Percentiles rank a stretch among this genome's conserved stretches.
These are phyloP conservation scores for Agraylea sexmaculata DNA, from an alignment of 1,140 invertebrate genomes.

Conservation along the genomic window DNA sequence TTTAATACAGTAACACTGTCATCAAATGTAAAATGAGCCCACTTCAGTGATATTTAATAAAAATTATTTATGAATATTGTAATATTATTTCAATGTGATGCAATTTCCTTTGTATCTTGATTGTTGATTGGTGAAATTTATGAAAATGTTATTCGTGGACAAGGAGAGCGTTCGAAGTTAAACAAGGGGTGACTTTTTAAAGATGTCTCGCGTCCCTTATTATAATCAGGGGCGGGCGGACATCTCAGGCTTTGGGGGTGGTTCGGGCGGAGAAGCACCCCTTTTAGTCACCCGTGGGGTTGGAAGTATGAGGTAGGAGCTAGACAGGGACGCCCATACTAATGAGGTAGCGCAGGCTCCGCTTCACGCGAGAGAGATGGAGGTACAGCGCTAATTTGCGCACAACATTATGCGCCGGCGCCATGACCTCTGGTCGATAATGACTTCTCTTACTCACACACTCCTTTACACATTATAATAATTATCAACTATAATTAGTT, in stretches of 20 bases:
- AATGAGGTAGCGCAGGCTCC: constrained; percentile 8
- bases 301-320: neutral
- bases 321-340: constrained; percentile 16
- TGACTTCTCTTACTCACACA: constrained; percentile 21
- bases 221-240: constrained; percentile 15
- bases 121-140: too few species aligned
- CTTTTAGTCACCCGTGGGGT: neutral
- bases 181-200: constrained; percentile 6
- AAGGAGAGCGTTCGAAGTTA: constrained; percentile 1
- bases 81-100: too few species aligned
- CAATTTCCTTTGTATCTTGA: too few species aligned
- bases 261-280: neutral
- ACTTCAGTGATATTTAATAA: too few species aligned
- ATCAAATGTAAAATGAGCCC: too few species aligned
- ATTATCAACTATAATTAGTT: too few species aligned
- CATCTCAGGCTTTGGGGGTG: too few species aligned
- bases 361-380: constrained; percentile 7
- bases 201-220: constrained; percentile 14
- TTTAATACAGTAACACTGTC: too few species aligned
- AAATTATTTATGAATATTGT: too few species aligned
- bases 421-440: constrained; percentile 22
- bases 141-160: neutral
- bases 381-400: constrained; percentile 19
- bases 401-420: constrained; percentile 19
- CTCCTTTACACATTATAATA: too few species aligned